phyloP scores from a whole-genome alignment of 2,113 vertebrate genomes.

The Saiga tatarica region DNA sequence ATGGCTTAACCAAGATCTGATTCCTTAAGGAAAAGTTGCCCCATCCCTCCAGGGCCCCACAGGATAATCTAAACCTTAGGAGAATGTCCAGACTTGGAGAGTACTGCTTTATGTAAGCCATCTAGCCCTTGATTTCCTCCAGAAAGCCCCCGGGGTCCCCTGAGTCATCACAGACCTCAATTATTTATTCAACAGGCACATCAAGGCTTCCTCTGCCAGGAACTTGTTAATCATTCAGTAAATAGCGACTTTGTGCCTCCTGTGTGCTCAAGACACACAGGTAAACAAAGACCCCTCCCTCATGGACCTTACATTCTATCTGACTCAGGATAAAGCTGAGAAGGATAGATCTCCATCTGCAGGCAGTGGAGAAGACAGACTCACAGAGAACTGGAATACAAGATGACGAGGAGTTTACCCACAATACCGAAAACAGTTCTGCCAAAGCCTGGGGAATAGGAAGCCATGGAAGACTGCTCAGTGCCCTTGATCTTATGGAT shows the following conservation, averaged over 20 bases:
- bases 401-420: not conserved
- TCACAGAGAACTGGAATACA: not conserved
- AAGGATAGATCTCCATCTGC: not conserved
- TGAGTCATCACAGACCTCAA: not conserved
- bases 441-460: not conserved
- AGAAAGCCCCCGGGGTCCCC: too few species aligned
- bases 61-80: not conserved
- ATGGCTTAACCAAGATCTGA: not conserved
- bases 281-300: not conserved
- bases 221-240: not conserved
- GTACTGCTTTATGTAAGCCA: not conserved
- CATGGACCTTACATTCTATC: not conserved
- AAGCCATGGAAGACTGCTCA: not conserved
- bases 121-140: not conserved
- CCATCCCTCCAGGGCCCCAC: not conserved
- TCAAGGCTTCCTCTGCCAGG: not conserved
- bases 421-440: not conserved
- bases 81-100: not conserved
- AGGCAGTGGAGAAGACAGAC: not conserved
- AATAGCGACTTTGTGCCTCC: not conserved
- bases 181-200: not conserved
- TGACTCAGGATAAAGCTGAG: not conserved
- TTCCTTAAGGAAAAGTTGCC: not conserved
- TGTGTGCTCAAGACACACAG: not conserved
- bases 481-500: not conserved